These are phyloP conservation scores for Philypnodon macrostomus DNA, from an alignment of 2,797 vertebrate species.

Conservation along the genomic window DNA sequence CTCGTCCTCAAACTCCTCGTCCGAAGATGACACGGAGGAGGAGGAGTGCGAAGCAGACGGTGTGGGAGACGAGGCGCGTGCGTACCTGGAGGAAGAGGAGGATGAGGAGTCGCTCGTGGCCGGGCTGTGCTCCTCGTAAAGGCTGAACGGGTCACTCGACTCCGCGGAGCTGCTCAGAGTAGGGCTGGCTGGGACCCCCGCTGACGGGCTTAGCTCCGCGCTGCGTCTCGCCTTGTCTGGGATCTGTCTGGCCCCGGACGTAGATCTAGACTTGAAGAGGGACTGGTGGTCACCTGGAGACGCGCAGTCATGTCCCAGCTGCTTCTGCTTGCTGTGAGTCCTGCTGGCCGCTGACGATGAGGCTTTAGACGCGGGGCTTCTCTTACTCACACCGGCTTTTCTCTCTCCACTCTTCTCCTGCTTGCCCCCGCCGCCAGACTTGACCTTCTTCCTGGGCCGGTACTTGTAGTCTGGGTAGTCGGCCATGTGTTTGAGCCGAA, in stretches of 20 bases:
- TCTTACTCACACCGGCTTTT: conserved; percentile 69
- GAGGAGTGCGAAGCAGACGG: conserved; percentile 89
- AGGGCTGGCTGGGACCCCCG: conserved; percentile 87
- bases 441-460: conserved; percentile 96
- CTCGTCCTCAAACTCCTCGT: conserved; percentile 94
- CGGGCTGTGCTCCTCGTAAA: conserved; percentile 86
- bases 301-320: conserved; percentile 58
- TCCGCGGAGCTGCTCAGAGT: conserved; percentile 88
- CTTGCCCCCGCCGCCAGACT: conserved; percentile 81
- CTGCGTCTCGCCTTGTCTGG: conserved; percentile 85
- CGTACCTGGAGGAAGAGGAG: conserved; percentile 83
- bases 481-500: conserved; percentile 98
- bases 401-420: conserved; percentile 74
- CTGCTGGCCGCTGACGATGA: conserved; percentile 61
- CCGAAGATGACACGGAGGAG: conserved; percentile 83
- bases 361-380: conserved; percentile 73
- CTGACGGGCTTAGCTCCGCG: conserved; percentile 85
- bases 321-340: conserved; percentile 75
- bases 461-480: conserved; percentile 99
- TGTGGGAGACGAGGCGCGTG: conserved; percentile 86
- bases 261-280: conserved; percentile 87
- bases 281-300: conserved; percentile 84
- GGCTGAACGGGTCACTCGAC: conserved; percentile 87
- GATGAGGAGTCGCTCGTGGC: conserved; percentile 71
- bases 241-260: conserved; percentile 78